Evolutionary conservation across 1,140 invertebrate genomes (phyloP).

Genomic region (Limonius californicus): DNA sequence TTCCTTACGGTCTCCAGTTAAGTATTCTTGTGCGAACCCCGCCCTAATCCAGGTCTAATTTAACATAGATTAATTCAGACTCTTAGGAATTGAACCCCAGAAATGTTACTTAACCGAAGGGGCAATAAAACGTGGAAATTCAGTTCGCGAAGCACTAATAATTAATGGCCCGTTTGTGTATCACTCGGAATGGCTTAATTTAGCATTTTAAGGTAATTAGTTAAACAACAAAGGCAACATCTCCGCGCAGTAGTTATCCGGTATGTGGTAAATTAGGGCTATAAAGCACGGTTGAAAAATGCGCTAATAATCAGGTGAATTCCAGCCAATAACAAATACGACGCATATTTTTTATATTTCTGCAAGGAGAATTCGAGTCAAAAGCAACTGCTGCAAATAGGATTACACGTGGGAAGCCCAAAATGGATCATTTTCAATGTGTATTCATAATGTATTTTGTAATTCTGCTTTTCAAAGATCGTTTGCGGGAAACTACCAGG

Average conservation of each 20-base stretch:
- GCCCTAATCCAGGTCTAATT: no score
- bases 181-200: neutral
- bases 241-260: neutral
- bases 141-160: neutral
- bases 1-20: no score
- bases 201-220: slow-evolving; percentile 1
- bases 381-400: neutral
- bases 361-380: neutral
- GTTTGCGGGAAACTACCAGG: neutral
- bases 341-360: neutral
- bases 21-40: no score
- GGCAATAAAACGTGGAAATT: neutral
- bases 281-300: neutral
- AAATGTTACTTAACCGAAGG: neutral
- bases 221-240: slow-evolving; percentile 1
- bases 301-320: neutral
- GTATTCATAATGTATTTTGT: neutral
- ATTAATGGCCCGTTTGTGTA: slow-evolving; percentile 1
- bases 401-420: neutral
- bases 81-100: neutral
- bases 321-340: neutral
- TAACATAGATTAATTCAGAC: no score
- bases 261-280: neutral
- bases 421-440: slow-evolving; percentile 1
- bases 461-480: neutral